These are phyloP conservation scores for Leuciscus idus DNA, from an alignment of 2,113 vertebrate species.

Conservation along the genomic window DNA sequence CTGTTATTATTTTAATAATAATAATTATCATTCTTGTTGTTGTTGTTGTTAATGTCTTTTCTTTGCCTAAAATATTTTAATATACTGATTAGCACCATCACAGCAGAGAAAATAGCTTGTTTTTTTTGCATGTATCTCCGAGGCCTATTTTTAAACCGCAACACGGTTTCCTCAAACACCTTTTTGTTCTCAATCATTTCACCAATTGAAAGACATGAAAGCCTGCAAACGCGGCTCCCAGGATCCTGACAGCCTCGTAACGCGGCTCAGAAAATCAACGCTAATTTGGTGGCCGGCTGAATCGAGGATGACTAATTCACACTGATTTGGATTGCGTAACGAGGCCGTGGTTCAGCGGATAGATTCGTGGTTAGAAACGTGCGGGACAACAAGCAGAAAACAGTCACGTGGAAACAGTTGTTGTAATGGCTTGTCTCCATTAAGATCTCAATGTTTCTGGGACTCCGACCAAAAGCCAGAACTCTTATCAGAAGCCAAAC, in stretches of 20 bases:
- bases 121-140: background rate
- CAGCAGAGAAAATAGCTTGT: background rate
- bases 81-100: background rate
- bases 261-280: background rate
- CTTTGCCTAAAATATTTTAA: too few relatives aligned
- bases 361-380: background rate
- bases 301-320: constrained; percentile 37
- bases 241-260: constrained; percentile 16
- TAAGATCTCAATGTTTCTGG: constrained; percentile 15
- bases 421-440: constrained; percentile 7
- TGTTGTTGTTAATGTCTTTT: too few relatives aligned
- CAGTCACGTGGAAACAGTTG: background rate
- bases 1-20: too few relatives aligned
- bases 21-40: too few relatives aligned
- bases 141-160: constrained; percentile 5
- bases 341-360: background rate
- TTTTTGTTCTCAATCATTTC: constrained; percentile 23
- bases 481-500: background rate
- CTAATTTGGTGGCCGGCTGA: constrained; percentile 21
- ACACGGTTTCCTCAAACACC: constrained; percentile 8
- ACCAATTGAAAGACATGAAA: background rate
- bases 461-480: background rate
- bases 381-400: background rate
- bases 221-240: constrained; percentile 37
- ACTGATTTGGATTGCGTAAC: constrained; percentile 35